Evolutionary conservation across 2,797 vertebrate species (phyloP).

Genomic region (Sebastes iracundus): DNA sequence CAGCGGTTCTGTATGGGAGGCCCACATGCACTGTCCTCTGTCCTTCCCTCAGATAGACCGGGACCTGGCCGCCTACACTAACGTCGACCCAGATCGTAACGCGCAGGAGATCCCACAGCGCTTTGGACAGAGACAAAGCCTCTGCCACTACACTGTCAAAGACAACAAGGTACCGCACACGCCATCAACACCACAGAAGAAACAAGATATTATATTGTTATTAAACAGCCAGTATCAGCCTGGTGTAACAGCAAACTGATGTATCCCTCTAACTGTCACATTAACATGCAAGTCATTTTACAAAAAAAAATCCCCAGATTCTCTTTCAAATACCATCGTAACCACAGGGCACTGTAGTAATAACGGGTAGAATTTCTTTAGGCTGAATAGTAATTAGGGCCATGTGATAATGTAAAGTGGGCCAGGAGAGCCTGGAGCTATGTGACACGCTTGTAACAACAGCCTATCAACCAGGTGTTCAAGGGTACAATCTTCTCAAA

Average conservation of each 20-base stretch:
- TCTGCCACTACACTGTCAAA: conserved; percentile 97
- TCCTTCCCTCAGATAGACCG: conserved; percentile 90
- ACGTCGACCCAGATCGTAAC: conserved; percentile 89
- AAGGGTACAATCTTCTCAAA: conserved; percentile 26
- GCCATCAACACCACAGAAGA: background rate
- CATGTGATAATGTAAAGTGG: background rate
- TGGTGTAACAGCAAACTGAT: background rate
- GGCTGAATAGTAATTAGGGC: background rate
- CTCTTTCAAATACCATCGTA: background rate
- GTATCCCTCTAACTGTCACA: background rate
- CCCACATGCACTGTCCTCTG: conserved; percentile 89
- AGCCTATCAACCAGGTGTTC: conserved; percentile 13
- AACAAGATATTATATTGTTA: background rate
- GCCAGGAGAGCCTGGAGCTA: conserved; percentile 9
- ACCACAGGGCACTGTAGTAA: background rate
- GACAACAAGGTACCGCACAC: conserved; percentile 88
- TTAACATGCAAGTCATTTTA: background rate
- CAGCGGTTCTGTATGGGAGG: conserved; percentile 85
- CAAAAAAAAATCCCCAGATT: background rate
- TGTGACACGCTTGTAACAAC: conserved; percentile 27
- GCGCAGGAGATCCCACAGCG: conserved; percentile 91
- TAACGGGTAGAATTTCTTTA: background rate
- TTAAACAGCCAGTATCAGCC: background rate
- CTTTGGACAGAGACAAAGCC: conserved; percentile 94
- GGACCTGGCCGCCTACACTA: conserved; percentile 86